Base-by-base conservation (phyloP, 1,140 invertebrate genomes). In the Aphidius ervi region DNA sequence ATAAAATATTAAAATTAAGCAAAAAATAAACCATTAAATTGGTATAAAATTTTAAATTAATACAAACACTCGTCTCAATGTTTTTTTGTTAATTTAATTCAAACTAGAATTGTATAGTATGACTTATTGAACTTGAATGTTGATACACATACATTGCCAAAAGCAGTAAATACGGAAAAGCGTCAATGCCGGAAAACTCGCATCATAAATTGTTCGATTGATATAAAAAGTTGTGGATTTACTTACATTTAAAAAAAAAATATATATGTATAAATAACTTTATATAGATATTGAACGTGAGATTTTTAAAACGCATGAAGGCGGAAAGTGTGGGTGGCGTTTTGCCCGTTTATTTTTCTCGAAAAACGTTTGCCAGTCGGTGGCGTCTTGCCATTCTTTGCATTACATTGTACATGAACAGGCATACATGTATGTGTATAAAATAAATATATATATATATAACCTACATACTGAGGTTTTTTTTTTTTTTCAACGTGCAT, bases 141-240 rank as follows among this genome's bases (percentile, higher is more conserved):
- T 55, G 16, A 9, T 39, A 42, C 37, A 43, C 37, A 31, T 55
- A 60, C 48, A 60, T 63, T 62, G 67, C 63, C 23, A 31, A 31
- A 1, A 31, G 23, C 4, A 31, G 23, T 31, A 31, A 31, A 31
- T 31, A 31, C 23, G 23, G 23, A 31, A 31, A 31, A 31, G 4
- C 23, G 23, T 31, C 23, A 31, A 31, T 31, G 23, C 2, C 23
- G 23, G 23, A 31, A 31, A 31, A 31, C 23, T 2, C 9, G 63
- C 63, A 63, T 61, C 56, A 61, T 67, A 67, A 67, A 67, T 65
- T 61, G 61, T 62, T 58, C 5, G 40, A 54, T 41, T 54, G 52
- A 40, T 42, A 54, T 40, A 37, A 52, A 37, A 37, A 49, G 48
- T 31, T 31, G 23, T 31, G 4, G 23, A 31, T 31, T 31, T 31